These are phyloP conservation scores for Andrena cerasifolii DNA, from an alignment of 1,140 invertebrate genomes.

Conservation along the genomic window DNA sequence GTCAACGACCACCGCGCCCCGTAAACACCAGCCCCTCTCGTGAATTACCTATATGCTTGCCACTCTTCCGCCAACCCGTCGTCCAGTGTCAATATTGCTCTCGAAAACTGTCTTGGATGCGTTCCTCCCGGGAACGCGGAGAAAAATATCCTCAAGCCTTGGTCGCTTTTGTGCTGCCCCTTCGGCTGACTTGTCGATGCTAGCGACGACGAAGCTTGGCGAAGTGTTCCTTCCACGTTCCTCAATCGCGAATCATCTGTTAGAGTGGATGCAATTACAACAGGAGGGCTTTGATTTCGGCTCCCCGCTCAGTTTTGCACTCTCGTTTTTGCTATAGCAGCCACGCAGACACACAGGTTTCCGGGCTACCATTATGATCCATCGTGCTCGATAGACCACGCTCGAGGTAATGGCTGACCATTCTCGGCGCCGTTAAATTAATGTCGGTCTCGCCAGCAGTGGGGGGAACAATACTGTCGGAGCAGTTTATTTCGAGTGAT, in stretches of 20 bases:
- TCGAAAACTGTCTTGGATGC: slow-evolving; percentile 5
- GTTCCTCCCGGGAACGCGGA: not conserved
- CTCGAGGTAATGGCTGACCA: not conserved
- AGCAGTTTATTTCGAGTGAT: not conserved
- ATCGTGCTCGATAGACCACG: not conserved
- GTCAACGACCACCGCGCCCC: slow-evolving; percentile 58
- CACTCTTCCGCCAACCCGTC: slow-evolving; percentile 24
- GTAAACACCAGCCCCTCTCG: slow-evolving; percentile 67
- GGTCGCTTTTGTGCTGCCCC: too few relatives aligned
- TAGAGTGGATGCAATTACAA: too few relatives aligned
- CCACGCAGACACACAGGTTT: not conserved
- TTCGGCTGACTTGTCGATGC: not conserved
- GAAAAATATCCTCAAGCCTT: slow-evolving; percentile 9
- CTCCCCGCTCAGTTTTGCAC: too few relatives aligned
- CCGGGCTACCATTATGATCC: not conserved
- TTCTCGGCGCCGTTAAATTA: slow-evolving; percentile 12
- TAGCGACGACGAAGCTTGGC: too few relatives aligned
- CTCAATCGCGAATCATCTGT: too few relatives aligned
- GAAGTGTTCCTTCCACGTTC: too few relatives aligned
- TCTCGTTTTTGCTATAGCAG: too few relatives aligned
- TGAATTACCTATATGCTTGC: slow-evolving; percentile 74
- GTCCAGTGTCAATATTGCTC: slow-evolving; percentile 54
- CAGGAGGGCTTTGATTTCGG: not conserved
- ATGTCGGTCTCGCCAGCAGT: not conserved
- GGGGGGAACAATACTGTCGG: not conserved